phyloP scores from a whole-genome alignment of 2,113 vertebrate species.

The Eidolon helvum region DNA sequence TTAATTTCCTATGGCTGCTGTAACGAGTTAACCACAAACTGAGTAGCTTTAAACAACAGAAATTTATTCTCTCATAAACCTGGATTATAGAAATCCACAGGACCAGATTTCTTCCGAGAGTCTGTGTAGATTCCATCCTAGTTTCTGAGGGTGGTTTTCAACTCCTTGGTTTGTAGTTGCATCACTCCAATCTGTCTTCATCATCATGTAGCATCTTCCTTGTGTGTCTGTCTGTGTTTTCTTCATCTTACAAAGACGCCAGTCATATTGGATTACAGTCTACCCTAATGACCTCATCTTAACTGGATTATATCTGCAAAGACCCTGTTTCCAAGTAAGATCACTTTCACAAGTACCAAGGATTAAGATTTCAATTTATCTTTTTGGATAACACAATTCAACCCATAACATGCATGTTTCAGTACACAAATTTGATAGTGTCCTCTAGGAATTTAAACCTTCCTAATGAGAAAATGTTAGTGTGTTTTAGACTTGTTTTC shows the following conservation, averaged over 20 bases:
- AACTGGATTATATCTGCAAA: neutral
- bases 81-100: neutral
- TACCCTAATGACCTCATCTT: neutral
- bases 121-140: neutral
- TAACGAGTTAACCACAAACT: neutral
- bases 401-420: neutral
- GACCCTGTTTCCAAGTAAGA: neutral
- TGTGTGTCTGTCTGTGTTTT: neutral
- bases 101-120: neutral
- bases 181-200: neutral
- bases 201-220: neutral
- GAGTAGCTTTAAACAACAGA: neutral
- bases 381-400: neutral
- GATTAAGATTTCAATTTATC: neutral
- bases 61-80: neutral
- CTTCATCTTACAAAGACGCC: neutral
- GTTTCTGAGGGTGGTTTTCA: too few relatives aligned
- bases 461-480: neutral
- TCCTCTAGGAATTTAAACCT: neutral
- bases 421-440: neutral
- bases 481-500: neutral
- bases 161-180: neutral
- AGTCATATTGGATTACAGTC: neutral
- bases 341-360: neutral
- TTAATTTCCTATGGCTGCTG: neutral